Base-by-base conservation (phyloP, 2,888 invertebrate species). In the Aphrophora alni region DNA sequence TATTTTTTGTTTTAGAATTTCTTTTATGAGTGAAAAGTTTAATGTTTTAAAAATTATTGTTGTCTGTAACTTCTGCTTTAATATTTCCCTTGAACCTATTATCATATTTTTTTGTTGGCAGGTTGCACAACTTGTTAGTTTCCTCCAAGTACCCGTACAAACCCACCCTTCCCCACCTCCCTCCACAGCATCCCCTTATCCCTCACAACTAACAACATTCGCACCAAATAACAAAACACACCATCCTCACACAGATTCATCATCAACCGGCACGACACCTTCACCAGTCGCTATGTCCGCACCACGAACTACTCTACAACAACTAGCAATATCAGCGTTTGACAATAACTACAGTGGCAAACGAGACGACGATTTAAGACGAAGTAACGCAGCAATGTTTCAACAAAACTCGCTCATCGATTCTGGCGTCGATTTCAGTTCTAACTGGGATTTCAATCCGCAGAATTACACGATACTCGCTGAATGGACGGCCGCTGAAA, bases 41-140 rank as follows among this genome's bases (percentile, higher is more conserved):
- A n/a, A n/a, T n/a, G n/a, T n/a, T n/a, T n/a, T n/a, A n/a, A n/a
- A n/a, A n/a, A n/a, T n/a, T n/a, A n/a, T n/a, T n/a, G n/a, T n/a
- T n/a, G n/a, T n/a, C n/a, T n/a, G n/a, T n/a, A n/a, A n/a, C n/a
- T n/a, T n/a, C n/a, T n/a, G n/a, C n/a, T n/a, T n/a, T n/a, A n/a
- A n/a, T n/a, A n/a, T n/a, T n/a, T n/a, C n/a, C n/a, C n/a, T n/a
- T n/a, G n/a, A n/a, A n/a, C n/a, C n/a, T n/a, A n/a, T n/a, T 33
- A 33, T 33, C 33, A 33, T 74, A 74, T 38, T 74, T 26, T 14
- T 69, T 82, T 80, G 25, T 51, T 77, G 74, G 33, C 92, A 94
- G 89, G 94, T 94, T 86, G 93, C 92, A 75, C 95, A 95, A 85
- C 89, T 95, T 81, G 94, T 95, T 78, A 94, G 94, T 87, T 94